These are phyloP conservation scores for Ptyas mucosa DNA, from an alignment of 2,113 vertebrate genomes.

Conservation along the genomic window DNA sequence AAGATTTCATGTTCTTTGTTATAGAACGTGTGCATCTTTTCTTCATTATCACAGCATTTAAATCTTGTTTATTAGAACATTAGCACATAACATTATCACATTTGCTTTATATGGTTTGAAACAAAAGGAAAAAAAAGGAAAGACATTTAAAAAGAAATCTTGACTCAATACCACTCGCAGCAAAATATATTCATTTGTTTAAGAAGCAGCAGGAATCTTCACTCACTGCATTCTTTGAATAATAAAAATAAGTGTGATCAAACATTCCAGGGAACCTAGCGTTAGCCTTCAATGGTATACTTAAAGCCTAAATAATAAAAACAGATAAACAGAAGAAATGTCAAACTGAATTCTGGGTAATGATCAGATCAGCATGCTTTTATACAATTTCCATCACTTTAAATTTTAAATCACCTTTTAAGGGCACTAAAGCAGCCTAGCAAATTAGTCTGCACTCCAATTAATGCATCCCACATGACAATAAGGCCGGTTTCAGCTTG, in stretches of 20 bases:
- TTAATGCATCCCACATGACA: constrained; percentile 94
- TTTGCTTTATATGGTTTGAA: constrained; percentile 15
- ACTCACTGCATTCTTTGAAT: background rate
- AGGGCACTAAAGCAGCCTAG: constrained; percentile 90
- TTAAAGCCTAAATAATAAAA: constrained; percentile 71
- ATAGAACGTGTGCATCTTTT: constrained; percentile 40
- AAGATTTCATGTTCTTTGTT: constrained; percentile 8
- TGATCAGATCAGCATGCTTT: constrained; percentile 89
- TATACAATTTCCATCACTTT: constrained; percentile 92
- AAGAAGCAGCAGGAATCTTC: constrained; percentile 3
- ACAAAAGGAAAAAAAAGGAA: constrained; percentile 36
- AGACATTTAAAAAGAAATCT: constrained; percentile 17
- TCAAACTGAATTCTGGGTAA: constrained; percentile 79
- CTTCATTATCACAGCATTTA: constrained; percentile 34
- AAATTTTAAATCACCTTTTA: constrained; percentile 97
- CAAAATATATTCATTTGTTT: constrained; percentile 17
- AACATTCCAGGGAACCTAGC: constrained; percentile 39
- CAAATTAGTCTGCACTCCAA: constrained; percentile 95
- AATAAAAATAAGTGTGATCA: constrained; percentile 48
- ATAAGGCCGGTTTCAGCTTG: constrained; percentile 87
- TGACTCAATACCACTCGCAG: constrained; percentile 12
- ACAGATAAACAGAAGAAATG: constrained; percentile 70
- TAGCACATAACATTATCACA: constrained; percentile 21
- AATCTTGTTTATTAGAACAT: constrained; percentile 34
- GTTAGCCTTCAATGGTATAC: constrained; percentile 69